Evolutionary conservation across 1,140 invertebrate genomes (phyloP).

Genomic region (Anoplolepis gracilipes): DNA sequence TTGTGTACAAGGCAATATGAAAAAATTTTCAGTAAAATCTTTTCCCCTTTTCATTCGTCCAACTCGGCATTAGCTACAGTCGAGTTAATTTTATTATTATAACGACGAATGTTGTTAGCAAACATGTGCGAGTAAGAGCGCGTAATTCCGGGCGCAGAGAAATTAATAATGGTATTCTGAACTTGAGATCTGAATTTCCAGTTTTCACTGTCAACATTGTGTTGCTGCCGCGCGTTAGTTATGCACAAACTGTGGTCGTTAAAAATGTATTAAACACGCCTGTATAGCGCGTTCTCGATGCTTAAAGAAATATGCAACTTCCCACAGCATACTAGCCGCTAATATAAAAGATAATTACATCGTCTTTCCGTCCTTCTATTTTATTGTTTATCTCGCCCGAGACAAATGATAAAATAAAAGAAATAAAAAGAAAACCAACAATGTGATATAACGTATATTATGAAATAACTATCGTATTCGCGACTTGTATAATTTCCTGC

Average conservation of each 20-base stretch:
- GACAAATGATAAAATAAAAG: background rate
- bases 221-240: conserved; percentile 10
- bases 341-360: conserved; percentile 34
- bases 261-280: conserved; percentile 51
- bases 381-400: background rate
- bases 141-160: conserved; percentile 29
- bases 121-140: conserved; percentile 29
- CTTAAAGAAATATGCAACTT: conserved; percentile 4
- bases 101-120: conserved; percentile 34
- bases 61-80: conserved; percentile 31
- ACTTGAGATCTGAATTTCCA: conserved; percentile 41
- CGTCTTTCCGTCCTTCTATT: conserved; percentile 5
- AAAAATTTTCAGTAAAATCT: background rate
- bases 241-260: conserved; percentile 30
- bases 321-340: background rate
- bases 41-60: conserved; percentile 29
- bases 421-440: background rate
- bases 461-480: background rate
- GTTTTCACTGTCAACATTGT: background rate
- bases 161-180: conserved; percentile 52
- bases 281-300: background rate
- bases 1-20: background rate
- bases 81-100: conserved; percentile 50
- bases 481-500: background rate
- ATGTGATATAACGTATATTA: background rate